These are phyloP conservation scores for Ctenochaetus hawaiiensis DNA, from an alignment of 2,797 vertebrate genomes.

Conservation along the genomic window DNA sequence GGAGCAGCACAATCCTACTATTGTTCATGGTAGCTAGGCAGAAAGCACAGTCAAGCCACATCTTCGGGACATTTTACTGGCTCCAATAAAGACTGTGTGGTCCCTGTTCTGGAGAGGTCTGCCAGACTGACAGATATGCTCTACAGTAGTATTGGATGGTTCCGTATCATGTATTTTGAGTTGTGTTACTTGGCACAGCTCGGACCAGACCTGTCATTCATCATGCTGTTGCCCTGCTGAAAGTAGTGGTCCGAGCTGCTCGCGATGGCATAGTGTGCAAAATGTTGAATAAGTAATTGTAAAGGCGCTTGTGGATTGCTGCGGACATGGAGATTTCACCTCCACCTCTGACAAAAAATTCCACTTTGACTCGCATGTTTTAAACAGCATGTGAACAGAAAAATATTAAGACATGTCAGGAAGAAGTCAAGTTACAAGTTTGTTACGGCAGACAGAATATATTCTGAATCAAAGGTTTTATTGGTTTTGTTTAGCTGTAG, in stretches of 20 bases:
- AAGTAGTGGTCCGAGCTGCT: constrained; percentile 64
- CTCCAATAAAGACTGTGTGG: constrained; percentile 84
- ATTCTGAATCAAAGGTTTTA: constrained; percentile 50
- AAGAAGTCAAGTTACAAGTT: constrained; percentile 49
- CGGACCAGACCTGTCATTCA: constrained; percentile 73
- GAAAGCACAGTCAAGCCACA: constrained; percentile 73
- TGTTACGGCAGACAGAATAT: constrained; percentile 35
- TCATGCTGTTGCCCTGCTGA: constrained; percentile 65
- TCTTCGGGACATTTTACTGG: constrained; percentile 83
- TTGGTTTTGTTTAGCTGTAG: constrained; percentile 43
- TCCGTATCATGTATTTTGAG: constrained; percentile 84
- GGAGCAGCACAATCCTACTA: constrained; percentile 81
- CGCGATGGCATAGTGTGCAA: constrained; percentile 69
- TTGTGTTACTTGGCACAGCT: constrained; percentile 81
- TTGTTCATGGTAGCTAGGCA: constrained; percentile 81
- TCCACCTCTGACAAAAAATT: constrained; percentile 37
- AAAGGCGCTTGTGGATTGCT: constrained; percentile 49
- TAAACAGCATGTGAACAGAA: constrained; percentile 31
- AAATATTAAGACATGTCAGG: constrained; percentile 57
- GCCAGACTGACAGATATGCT: constrained; percentile 80
- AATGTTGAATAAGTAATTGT: constrained; percentile 58
- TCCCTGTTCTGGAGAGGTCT: constrained; percentile 77
- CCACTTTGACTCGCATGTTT: constrained; percentile 28
- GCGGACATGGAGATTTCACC: constrained; percentile 33
- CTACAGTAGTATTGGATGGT: constrained; percentile 81